Evolutionary conservation across 2,888 invertebrate genomes (phyloP).

Genomic region (Lycocerus yunnanus): DNA sequence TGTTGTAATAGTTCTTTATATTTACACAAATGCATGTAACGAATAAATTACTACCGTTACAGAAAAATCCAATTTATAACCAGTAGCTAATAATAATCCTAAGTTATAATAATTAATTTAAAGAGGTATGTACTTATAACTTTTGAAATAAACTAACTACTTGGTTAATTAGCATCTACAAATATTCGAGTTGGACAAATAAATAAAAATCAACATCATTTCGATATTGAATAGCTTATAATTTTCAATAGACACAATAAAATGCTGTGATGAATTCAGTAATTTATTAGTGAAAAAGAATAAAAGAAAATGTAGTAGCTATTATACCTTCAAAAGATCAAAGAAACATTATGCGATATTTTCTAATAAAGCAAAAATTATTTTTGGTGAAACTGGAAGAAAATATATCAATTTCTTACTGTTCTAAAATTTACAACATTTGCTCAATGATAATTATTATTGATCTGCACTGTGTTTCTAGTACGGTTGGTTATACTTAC

Average conservation of each 20-base stretch:
- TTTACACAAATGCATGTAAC: neutral
- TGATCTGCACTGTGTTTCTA: too few relatives aligned
- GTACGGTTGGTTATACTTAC: too few relatives aligned
- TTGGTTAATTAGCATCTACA: neutral
- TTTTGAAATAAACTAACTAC: neutral
- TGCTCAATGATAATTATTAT: too few relatives aligned
- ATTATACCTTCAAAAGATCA: neutral
- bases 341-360: neutral
- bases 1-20: neutral
- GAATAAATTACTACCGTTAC: neutral
- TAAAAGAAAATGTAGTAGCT: conserved; percentile 19
- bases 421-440: too few relatives aligned
- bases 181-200: neutral
- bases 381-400: neutral
- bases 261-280: conserved; percentile 31
- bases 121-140: neutral
- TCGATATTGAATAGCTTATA: conserved; percentile 39
- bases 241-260: conserved; percentile 38
- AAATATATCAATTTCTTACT: too few relatives aligned
- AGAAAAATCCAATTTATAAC: neutral
- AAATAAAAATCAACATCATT: conserved; percentile 20
- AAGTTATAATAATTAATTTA: neutral
- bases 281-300: conserved; percentile 31
- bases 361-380: neutral
- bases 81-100: neutral